Base-by-base conservation (phyloP, 2,113 vertebrate species). In the Chroicocephalus ridibundus region DNA sequence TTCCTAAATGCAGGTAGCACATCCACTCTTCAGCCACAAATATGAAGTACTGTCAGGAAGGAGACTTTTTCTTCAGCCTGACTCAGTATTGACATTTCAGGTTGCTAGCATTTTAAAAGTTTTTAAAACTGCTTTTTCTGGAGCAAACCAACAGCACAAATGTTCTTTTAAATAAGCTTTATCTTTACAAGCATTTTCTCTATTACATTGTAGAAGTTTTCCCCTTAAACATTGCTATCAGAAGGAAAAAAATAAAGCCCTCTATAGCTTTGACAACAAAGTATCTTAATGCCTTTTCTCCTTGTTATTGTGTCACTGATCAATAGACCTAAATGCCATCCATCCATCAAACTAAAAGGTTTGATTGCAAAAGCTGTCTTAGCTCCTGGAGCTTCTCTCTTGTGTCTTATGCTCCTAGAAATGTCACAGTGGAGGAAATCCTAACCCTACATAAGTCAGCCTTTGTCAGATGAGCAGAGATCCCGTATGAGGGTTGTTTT, bases 301-400 rank as follows among this genome's bases (percentile, higher is more conserved):
- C 96, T 96, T 96, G 88, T 97, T 98, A 94, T 91, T 71, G 91
- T 98, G 97, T 98, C 96, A 90, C 97, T 98, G 98, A 99, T 99
- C 98, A 98, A 99, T 98, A 97, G 65, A 88, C 87, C 96, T 94
- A 98, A 99, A 99, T 98, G 98, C 98, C 98, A 98, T 12, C 72
- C 89, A 98, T 98, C 97, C 97, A 97, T 98, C 98, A 98, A 93
- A 91, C 93, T 72, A 66, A 82, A 64, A 66, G 57, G 76, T 93
- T 84, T 94, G 97, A 97, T 96, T 95, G 96, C 94, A 91, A 94
- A 78, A 95, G 94, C 92, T 97, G 95, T 96, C 96, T 88, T 49
- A 78, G 97, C 81, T 97, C 93, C 72, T 65, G 84, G 58, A 96
- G 96, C 97, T 97, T 97, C 74, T 96, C 94, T 97, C 94, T 91